These are phyloP conservation scores for Scaptomyza hsui DNA, from an alignment of 1,140 invertebrate genomes.

Conservation along the genomic window DNA sequence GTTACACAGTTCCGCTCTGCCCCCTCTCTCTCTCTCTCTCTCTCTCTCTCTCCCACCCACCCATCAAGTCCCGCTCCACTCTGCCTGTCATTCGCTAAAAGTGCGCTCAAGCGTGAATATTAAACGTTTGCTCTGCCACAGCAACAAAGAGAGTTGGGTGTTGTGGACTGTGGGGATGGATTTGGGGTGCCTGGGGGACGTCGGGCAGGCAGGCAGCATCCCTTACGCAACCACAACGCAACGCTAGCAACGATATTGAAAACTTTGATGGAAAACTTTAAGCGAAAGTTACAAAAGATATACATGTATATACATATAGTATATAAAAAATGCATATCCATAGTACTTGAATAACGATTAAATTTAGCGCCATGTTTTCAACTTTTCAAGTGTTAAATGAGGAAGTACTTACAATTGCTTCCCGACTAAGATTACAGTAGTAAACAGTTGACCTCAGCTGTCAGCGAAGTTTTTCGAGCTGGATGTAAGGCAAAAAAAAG, in stretches of 20 bases:
- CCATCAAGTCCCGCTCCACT: neutral
- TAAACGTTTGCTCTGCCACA: slow-evolving; percentile 70
- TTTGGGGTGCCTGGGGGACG: neutral
- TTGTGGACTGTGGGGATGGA: slow-evolving; percentile 2
- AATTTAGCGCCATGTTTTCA: slow-evolving; percentile 2
- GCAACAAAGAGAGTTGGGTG: slow-evolving; percentile 4
- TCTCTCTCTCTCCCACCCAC: no score
- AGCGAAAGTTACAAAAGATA: slow-evolving; percentile 25
- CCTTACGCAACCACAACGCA: slow-evolving; percentile 42
- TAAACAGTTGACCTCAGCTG: neutral
- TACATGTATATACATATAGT: no score
- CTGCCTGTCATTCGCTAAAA: slow-evolving; percentile 32
- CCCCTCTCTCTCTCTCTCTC: no score
- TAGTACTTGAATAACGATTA: neutral
- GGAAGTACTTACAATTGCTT: no score
- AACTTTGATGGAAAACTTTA: slow-evolving; percentile 37
- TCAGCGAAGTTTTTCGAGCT: neutral
- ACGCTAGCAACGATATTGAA: slow-evolving; percentile 28
- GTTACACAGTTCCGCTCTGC: slow-evolving; percentile 25
- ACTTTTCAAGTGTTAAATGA: no score
- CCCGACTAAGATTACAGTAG: neutral
- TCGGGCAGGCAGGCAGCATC: slow-evolving; percentile 14
- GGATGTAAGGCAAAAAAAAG: neutral
- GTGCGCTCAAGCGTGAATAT: slow-evolving; percentile 79
- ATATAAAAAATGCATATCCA: slow-evolving; percentile 14